These are phyloP conservation scores for Acholoe squamosa DNA, from an alignment of 2,888 invertebrate species.

Conservation along the genomic window DNA sequence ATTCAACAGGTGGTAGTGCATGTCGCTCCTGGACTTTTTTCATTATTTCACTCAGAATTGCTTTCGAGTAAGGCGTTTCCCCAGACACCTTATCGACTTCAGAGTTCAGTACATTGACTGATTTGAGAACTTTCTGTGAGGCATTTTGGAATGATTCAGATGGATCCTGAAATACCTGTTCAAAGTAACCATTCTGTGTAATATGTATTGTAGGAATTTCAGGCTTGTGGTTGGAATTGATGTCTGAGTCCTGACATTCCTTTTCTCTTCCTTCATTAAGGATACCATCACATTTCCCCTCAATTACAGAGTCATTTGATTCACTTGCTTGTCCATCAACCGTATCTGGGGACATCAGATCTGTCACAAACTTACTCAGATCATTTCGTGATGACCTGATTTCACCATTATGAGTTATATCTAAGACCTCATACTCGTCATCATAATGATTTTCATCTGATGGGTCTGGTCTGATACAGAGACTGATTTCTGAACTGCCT, in stretches of 20 bases:
- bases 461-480: background rate
- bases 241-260: background rate
- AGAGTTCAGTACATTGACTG: background rate
- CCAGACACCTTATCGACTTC: background rate
- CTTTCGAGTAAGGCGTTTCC: background rate
- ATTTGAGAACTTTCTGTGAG: background rate
- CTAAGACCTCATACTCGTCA: too few relatives aligned
- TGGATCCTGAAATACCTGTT: background rate
- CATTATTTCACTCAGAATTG: background rate
- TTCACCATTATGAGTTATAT: too few relatives aligned
- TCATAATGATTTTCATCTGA: background rate
- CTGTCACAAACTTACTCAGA: too few relatives aligned
- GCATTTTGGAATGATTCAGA: background rate
- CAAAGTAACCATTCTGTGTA: background rate
- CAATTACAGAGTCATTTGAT: too few relatives aligned
- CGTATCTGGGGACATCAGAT: too few relatives aligned
- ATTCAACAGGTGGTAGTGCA: slow-evolving; percentile 39
- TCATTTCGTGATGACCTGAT: too few relatives aligned
- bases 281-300: too few relatives aligned
- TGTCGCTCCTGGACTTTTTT: slow-evolving; percentile 10
- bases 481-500: too few relatives aligned
- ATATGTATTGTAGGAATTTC: background rate
- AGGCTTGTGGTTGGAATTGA: background rate
- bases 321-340: too few relatives aligned
- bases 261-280: background rate